Percentiles rank a stretch among this genome's conserved stretches.
Conservation (phyloP, 2,888 invertebrate genomes). For the Pammene aurita region DNA sequence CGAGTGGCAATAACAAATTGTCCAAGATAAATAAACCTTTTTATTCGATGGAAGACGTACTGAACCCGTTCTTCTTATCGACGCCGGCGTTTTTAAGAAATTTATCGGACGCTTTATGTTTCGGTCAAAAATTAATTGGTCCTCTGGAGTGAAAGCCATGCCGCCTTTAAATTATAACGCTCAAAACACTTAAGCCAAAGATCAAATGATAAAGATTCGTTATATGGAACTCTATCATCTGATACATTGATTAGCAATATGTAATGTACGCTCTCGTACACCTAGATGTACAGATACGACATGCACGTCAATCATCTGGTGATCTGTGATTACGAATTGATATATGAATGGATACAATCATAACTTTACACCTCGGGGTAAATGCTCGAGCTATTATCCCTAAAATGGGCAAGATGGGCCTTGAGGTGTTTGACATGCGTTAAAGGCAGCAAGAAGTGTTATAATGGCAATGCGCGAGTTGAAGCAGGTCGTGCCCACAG, state of each 20-base stretch:
- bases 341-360: conserved; percentile 36
- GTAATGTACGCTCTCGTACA: conserved; percentile 25
- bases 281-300: conserved; percentile 29
- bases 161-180: conserved; percentile 71
- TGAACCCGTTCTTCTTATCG: conserved; percentile 68
- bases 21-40: conserved; percentile 80
- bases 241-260: conserved; percentile 40
- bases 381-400: conserved; percentile 33
- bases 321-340: conserved; percentile 36
- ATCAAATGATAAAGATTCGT: conserved; percentile 55
- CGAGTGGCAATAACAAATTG: conserved; percentile 82
- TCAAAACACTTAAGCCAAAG: conserved; percentile 65
- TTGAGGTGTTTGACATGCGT: conserved; percentile 25
- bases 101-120: conserved; percentile 76
- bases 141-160: conserved; percentile 67
- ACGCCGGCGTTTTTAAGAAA: conserved; percentile 63
- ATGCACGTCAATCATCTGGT: conserved; percentile 36
- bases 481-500: conserved; percentile 9
- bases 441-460: conserved; percentile 25
- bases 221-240: conserved; percentile 46
- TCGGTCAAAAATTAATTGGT: conserved; percentile 75
- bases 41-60: conserved; percentile 70
- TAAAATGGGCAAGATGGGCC: conserved; percentile 22
- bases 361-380: conserved; percentile 39
- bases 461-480: conserved; percentile 25